phyloP scores from a whole-genome alignment of 2,797 vertebrate genomes.

The Platyrinchus mystaceus region DNA sequence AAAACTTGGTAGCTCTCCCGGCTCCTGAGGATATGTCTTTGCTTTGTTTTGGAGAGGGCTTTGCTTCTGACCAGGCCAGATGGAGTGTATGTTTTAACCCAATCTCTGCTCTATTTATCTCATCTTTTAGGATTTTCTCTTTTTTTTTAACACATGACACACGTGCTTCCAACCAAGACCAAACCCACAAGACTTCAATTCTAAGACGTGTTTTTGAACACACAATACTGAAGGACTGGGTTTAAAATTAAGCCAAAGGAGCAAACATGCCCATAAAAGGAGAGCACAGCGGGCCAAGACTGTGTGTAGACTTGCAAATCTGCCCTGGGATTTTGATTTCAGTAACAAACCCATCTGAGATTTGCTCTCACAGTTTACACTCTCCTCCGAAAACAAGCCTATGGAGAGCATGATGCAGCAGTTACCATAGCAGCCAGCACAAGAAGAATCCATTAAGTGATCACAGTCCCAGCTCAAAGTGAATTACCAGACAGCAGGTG shows the following conservation, averaged over 20 bases:
- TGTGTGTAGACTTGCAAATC: conserved; percentile 15
- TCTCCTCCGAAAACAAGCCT: conserved; percentile 11
- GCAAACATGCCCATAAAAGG: conserved; percentile 38
- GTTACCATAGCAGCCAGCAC: conserved; percentile 61
- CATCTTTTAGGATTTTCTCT: background rate
- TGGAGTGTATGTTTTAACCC: background rate
- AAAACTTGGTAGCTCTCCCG: background rate
- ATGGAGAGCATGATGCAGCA: conserved; percentile 37
- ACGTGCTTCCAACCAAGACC: background rate
- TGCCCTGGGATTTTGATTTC: conserved; percentile 37
- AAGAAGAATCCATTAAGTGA: conserved; percentile 51
- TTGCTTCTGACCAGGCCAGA: background rate
- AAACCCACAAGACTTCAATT: background rate
- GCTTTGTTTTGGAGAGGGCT: background rate
- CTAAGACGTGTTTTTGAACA: conserved; percentile 10
- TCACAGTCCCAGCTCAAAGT: conserved; percentile 36
- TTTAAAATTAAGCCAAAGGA: conserved; percentile 30
- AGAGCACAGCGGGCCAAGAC: background rate
- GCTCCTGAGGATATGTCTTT: background rate
- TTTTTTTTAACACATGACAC: background rate
- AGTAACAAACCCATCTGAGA: conserved; percentile 47
- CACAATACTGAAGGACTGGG: background rate
- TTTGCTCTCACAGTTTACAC: background rate
- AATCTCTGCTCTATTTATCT: background rate
- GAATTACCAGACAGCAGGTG: conserved; percentile 58